Percentiles rank a stretch among this genome's conserved stretches.
These are phyloP conservation scores for Girardinichthys multiradiatus DNA, from an alignment of 2,113 vertebrate species.

Conservation along the genomic window DNA sequence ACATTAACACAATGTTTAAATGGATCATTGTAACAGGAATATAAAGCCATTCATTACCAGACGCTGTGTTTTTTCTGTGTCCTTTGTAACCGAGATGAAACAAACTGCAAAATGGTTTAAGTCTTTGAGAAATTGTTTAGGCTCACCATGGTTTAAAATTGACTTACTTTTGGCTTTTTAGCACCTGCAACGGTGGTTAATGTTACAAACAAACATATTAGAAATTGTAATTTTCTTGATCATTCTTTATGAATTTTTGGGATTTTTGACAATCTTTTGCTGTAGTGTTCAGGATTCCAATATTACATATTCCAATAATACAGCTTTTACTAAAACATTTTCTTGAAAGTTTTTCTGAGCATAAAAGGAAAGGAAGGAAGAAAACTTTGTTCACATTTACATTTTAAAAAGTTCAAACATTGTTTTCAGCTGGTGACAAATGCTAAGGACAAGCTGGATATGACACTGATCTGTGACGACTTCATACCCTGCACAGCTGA, in stretches of 20 bases:
- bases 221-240: too few relatives aligned
- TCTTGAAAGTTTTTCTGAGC: background rate
- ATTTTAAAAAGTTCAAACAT: background rate
- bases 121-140: background rate
- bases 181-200: too few relatives aligned
- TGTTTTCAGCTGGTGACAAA: too few relatives aligned
- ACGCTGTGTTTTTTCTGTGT: slow-evolving; percentile 39
- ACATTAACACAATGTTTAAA: slow-evolving; percentile 19
- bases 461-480: too few relatives aligned
- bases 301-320: background rate
- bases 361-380: too few relatives aligned
- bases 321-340: background rate
- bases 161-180: too few relatives aligned
- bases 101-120: background rate
- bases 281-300: background rate
- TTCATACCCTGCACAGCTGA: too few relatives aligned
- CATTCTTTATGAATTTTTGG: too few relatives aligned
- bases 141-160: background rate
- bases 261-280: too few relatives aligned
- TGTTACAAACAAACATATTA: too few relatives aligned
- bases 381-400: background rate
- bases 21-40: slow-evolving; percentile 63
- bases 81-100: slow-evolving; percentile 8
- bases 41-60: slow-evolving; percentile 77
- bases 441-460: too few relatives aligned